phyloP scores from a whole-genome alignment of 1,140 invertebrate genomes.

The Solenopsis fugax region DNA sequence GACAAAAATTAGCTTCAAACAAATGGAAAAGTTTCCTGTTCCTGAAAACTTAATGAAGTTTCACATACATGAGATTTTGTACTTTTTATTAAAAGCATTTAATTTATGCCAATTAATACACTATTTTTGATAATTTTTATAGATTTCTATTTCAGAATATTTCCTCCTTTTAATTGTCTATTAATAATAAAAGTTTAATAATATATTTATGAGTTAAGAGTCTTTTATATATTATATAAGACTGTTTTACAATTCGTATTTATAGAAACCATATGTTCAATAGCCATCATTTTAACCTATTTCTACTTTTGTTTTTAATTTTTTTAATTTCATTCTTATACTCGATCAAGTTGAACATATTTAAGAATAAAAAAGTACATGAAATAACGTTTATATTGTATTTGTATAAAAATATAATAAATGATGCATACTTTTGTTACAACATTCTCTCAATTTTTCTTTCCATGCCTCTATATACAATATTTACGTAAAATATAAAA shows the following conservation, averaged over 20 bases:
- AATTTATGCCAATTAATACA: constrained; percentile 3
- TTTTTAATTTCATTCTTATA: constrained; percentile 40
- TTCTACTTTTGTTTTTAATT: constrained; percentile 27
- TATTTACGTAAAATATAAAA: constrained; percentile 10
- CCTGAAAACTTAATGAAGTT: not conserved
- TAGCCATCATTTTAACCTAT: not conserved
- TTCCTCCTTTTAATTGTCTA: constrained; percentile 2
- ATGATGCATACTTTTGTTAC: constrained; percentile 78
- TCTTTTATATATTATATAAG: constrained; percentile 27
- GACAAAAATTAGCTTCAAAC: not conserved
- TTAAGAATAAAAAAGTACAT: constrained; percentile 66
- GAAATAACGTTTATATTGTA: constrained; percentile 67
- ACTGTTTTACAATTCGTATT: constrained; percentile 43
- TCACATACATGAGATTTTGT: not conserved
- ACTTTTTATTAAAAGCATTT: constrained; percentile 1
- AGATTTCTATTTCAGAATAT: not conserved
- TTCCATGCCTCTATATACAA: not conserved
- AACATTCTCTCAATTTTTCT: constrained; percentile 25
- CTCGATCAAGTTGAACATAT: constrained; percentile 44
- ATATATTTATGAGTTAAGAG: not conserved
- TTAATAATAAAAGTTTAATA: constrained; percentile 6
- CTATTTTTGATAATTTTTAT: constrained; percentile 30
- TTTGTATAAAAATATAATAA: constrained; percentile 77
- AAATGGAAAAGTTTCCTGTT: constrained; percentile 10
- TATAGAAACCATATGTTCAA: constrained; percentile 1